phyloP scores from a whole-genome alignment of 2,888 invertebrate species.

The Maniola hyperantus region DNA sequence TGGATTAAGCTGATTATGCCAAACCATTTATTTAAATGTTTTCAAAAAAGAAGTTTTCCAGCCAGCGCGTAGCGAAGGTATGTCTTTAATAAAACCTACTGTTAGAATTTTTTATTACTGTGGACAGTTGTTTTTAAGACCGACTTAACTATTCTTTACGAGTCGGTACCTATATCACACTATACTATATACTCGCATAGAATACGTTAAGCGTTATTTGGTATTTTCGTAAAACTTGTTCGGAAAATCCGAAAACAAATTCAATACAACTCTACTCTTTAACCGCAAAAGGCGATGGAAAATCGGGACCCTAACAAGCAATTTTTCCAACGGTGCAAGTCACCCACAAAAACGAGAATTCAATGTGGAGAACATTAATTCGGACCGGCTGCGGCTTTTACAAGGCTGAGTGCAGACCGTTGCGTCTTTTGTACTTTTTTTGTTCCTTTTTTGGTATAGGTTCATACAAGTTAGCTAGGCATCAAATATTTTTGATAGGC shows the following conservation, averaged over 20 bases:
- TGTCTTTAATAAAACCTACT: too few relatives aligned
- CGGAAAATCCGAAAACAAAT: constrained; percentile 18
- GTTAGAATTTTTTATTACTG: too few relatives aligned
- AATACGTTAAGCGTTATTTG: not conserved
- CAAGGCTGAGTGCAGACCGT: constrained; percentile 20
- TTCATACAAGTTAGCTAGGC: not conserved
- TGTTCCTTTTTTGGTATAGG: constrained; percentile 13
- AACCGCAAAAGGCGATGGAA: constrained; percentile 20
- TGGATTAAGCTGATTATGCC: too few relatives aligned
- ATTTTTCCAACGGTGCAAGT: constrained; percentile 37
- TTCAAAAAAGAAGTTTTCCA: too few relatives aligned
- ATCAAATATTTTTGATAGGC: not conserved
- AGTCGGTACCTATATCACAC: too few relatives aligned
- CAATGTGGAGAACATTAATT: constrained; percentile 39
- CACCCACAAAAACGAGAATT: constrained; percentile 39
- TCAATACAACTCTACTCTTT: constrained; percentile 18
- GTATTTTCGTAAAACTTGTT: not conserved
- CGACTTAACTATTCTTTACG: too few relatives aligned
- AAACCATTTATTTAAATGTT: too few relatives aligned
- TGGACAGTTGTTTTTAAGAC: too few relatives aligned
- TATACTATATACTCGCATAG: too few relatives aligned
- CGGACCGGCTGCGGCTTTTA: constrained; percentile 32
- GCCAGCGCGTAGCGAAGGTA: too few relatives aligned
- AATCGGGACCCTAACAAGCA: constrained; percentile 32
- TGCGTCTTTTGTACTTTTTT: constrained; percentile 22